phyloP scores from a whole-genome alignment of 2,888 invertebrate genomes.

The Eupithecia dodoneata region DNA sequence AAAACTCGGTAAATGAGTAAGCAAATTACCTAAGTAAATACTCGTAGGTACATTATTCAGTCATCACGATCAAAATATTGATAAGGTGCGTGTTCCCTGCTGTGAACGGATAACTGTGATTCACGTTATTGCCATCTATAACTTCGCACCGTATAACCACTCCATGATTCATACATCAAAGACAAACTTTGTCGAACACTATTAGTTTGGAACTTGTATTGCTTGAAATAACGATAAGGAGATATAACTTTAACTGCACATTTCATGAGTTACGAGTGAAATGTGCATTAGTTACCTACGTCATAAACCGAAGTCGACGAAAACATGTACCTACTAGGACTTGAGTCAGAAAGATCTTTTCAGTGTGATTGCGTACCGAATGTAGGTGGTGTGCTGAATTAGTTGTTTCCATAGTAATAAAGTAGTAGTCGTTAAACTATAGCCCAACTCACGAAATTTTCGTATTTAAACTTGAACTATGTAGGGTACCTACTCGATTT shows the following conservation, averaged over 20 bases:
- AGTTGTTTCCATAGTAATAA: no score
- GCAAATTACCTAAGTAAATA: not conserved
- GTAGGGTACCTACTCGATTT: not conserved
- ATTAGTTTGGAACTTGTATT: not conserved
- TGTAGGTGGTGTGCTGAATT: not conserved
- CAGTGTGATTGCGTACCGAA: not conserved
- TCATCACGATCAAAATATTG: not conserved
- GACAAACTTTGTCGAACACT: not conserved
- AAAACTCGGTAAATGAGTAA: not conserved
- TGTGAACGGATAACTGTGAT: not conserved
- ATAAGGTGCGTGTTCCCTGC: not conserved
- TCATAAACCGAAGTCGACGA: not conserved
- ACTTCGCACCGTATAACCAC: not conserved
- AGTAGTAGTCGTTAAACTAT: not conserved
- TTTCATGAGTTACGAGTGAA: not conserved
- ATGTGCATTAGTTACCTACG: not conserved
- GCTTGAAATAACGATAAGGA: constrained; percentile 2
- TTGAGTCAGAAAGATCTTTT: not conserved
- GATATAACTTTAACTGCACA: not conserved
- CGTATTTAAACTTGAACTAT: not conserved
- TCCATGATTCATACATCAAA: constrained; percentile 2
- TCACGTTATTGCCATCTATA: not conserved
- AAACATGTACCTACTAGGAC: not conserved
- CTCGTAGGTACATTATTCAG: not conserved
- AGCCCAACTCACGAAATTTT: not conserved